Evolutionary conservation across 1,140 invertebrate species (phyloP).

Genomic region (Neotoxoptera formosana): DNA sequence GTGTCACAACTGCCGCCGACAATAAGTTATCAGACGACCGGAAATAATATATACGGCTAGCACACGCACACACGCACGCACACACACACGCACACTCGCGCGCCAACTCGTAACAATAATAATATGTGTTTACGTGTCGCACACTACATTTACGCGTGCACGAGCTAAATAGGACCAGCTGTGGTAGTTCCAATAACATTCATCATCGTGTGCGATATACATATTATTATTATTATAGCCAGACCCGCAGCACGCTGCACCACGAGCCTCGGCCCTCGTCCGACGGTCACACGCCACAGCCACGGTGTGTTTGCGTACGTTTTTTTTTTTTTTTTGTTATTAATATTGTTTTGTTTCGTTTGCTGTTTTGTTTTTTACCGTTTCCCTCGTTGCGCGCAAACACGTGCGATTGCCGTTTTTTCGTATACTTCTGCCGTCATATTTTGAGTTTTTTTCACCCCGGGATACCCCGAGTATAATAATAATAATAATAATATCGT

Average conservation of each 20-base stretch:
- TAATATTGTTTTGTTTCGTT: background rate
- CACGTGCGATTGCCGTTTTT: background rate
- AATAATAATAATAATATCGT: background rate
- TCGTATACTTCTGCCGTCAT: background rate
- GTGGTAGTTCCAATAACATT: conserved; percentile 23
- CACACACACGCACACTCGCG: background rate
- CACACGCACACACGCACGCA: background rate
- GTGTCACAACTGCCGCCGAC: background rate
- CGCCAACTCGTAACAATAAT: background rate
- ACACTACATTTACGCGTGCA: background rate
- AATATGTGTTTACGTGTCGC: background rate
- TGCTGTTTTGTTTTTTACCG: background rate
- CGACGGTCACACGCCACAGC: background rate
- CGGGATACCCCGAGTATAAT: no score
- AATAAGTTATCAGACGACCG: conserved; percentile 37
- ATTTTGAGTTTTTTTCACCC: background rate
- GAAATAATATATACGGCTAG: background rate
- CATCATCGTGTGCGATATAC: background rate
- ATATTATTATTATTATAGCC: background rate
- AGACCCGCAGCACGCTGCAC: background rate
- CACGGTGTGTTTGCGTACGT: background rate
- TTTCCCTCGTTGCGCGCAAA: background rate
- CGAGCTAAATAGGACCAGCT: background rate
- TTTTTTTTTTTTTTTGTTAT: background rate
- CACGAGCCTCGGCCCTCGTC: background rate